These are phyloP conservation scores for Muscicapa adusta DNA, from an alignment of 2,113 vertebrate genomes.

Conservation along the genomic window DNA sequence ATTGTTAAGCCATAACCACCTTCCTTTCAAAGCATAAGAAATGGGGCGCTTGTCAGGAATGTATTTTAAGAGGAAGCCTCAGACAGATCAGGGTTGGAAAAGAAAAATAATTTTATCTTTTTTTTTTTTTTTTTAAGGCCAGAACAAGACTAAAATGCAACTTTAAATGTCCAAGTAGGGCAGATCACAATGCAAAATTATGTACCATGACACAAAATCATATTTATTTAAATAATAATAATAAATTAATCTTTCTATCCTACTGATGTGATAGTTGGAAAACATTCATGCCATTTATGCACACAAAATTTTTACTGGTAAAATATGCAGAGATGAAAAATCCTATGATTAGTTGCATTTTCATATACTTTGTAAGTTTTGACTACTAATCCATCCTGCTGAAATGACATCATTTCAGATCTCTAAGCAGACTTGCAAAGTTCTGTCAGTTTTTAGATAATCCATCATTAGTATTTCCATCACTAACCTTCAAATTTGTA, in stretches of 20 bases:
- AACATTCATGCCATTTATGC: background rate
- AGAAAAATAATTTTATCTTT: background rate
- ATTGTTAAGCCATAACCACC: background rate
- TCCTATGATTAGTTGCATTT: background rate
- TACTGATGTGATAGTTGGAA: background rate
- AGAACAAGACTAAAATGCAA: background rate
- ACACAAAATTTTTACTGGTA: background rate
- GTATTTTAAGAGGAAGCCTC: background rate
- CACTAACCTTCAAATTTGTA: background rate
- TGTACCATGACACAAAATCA: background rate
- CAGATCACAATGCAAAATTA: background rate
- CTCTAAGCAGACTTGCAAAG: background rate
- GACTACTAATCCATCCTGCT: background rate
- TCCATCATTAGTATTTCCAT: background rate
- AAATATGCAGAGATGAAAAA: background rate
- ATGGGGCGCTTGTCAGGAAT: background rate
- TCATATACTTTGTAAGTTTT: background rate
- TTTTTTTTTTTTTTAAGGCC: background rate
- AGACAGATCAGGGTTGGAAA: background rate
- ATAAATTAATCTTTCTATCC: background rate
- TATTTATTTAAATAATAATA: background rate
- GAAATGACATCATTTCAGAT: background rate
- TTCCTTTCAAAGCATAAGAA: background rate
- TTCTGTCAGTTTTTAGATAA: background rate
- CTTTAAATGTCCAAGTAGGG: background rate